phyloP scores from a whole-genome alignment of 1,140 invertebrate genomes.

The Hycleus phaleratus region DNA sequence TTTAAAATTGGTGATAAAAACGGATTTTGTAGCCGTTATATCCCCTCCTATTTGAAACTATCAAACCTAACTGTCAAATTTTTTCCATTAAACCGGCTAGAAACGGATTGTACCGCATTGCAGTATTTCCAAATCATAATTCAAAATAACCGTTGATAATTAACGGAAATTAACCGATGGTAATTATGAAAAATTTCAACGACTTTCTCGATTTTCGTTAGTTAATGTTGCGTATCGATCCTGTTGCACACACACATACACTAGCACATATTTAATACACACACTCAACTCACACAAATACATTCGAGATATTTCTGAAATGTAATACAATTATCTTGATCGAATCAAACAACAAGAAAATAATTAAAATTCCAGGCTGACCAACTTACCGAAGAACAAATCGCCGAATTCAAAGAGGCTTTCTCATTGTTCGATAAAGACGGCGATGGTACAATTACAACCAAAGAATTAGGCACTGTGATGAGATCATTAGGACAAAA shows the following conservation, averaged over 20 bases:
- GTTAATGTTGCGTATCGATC: conserved; percentile 14
- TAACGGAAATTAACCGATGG: neutral
- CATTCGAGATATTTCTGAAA: conserved; percentile 2
- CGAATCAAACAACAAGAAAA: too few relatives aligned
- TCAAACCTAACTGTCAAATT: conserved; percentile 17
- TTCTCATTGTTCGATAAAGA: conserved; percentile 99
- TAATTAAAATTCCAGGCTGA: conserved; percentile 63
- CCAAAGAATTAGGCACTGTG: conserved; percentile 98
- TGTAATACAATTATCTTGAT: too few relatives aligned
- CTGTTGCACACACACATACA: conserved; percentile 23
- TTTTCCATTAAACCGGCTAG: conserved; percentile 29
- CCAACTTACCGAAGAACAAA: conserved; percentile 96
- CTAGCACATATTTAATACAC: too few relatives aligned
- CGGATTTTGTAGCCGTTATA: too few relatives aligned
- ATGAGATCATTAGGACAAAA: conserved; percentile 99
- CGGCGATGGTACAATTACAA: conserved; percentile 99
- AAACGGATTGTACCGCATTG: conserved; percentile 32
- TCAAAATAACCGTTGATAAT: too few relatives aligned
- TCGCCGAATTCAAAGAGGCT: conserved; percentile 98
- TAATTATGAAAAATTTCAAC: neutral
- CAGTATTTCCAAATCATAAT: conserved; percentile 12
- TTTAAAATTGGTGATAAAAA: too few relatives aligned
- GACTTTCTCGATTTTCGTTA: neutral
- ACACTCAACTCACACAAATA: too few relatives aligned
- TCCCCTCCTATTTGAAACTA: conserved; percentile 8